phyloP scores from a whole-genome alignment of 2,797 vertebrate genomes.

The Micropoecilia bifurca region DNA sequence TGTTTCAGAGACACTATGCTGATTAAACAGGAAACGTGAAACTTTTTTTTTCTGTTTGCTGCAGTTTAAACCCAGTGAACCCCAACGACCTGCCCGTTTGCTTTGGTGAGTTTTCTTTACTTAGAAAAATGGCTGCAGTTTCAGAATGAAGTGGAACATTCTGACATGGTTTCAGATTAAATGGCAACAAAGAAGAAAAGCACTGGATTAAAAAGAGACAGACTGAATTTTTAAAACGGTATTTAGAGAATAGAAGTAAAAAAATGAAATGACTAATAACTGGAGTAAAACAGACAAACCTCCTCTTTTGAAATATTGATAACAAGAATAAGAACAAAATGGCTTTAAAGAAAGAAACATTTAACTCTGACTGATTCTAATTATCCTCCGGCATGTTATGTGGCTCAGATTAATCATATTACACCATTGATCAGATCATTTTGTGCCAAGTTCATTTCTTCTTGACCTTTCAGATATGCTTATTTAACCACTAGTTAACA shows the following conservation, averaged over 20 bases:
- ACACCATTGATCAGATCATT: neutral
- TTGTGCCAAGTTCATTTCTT: neutral
- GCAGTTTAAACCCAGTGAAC: conserved; percentile 42
- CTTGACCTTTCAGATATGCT: neutral
- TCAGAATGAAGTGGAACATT: neutral
- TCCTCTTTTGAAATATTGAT: too few species aligned
- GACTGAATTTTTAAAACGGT: neutral
- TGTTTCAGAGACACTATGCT: conserved; percentile 22
- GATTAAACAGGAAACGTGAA: conserved; percentile 38
- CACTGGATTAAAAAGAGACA: neutral
- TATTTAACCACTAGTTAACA: neutral
- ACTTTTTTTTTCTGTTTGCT: conserved; percentile 16
- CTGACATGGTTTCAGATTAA: neutral
- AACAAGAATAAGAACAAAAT: neutral
- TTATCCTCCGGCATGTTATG: neutral
- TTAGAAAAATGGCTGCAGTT: neutral
- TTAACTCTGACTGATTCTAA: neutral
- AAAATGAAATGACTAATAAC: neutral
- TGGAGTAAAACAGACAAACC: neutral
- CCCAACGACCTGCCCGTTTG: conserved; percentile 1
- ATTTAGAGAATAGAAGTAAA: neutral
- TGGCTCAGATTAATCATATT: neutral
- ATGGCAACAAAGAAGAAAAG: neutral
- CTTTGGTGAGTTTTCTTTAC: neutral
- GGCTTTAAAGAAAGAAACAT: neutral